Percentiles rank a stretch among this genome's conserved stretches.
Conservation (phyloP, 1,140 invertebrate genomes). For the Diorhabda elongata region DNA sequence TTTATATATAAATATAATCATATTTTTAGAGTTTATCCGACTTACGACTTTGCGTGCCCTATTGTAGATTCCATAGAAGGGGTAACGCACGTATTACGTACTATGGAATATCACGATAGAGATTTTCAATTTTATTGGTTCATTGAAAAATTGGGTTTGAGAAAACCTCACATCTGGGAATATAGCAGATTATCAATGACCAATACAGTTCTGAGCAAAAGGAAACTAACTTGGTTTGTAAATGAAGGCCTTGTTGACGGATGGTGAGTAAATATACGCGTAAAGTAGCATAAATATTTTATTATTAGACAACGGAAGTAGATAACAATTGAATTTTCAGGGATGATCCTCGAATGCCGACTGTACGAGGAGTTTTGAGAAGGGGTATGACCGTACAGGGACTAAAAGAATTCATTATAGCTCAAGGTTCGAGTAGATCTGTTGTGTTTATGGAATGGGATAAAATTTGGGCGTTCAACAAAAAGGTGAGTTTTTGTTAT, state of each 20-base stretch:
- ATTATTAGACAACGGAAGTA: too few species aligned
- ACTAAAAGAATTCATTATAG: slow-evolving; percentile 94
- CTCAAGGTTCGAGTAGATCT: slow-evolving; percentile 96
- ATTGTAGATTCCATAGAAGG: slow-evolving; percentile 97
- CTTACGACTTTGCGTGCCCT: slow-evolving; percentile 99
- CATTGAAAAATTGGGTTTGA: slow-evolving; percentile 77
- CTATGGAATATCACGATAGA: slow-evolving; percentile 97
- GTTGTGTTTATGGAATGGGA: slow-evolving; percentile 99
- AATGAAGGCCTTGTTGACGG: slow-evolving; percentile 89
- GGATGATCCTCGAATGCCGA: slow-evolving; percentile 98
- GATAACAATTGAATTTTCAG: slow-evolving; percentile 46
- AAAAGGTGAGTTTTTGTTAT: slow-evolving; percentile 65
- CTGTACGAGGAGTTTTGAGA: slow-evolving; percentile 91
- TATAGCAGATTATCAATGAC: slow-evolving; percentile 91
- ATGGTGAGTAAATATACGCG: slow-evolving; percentile 62
- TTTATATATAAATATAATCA: slow-evolving; percentile 13
- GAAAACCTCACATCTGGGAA: slow-evolving; percentile 93
- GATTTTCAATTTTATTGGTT: slow-evolving; percentile 99
- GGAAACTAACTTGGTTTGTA: slow-evolving; percentile 98
- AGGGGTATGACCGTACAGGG: slow-evolving; percentile 97
- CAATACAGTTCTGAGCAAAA: slow-evolving; percentile 95
- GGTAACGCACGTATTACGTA: slow-evolving; percentile 95
- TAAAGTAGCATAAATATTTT: too few species aligned
- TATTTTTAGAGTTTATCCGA: slow-evolving; percentile 89
- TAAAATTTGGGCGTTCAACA: slow-evolving; percentile 99